These are phyloP conservation scores for Marmota flaviventris DNA, from an alignment of 2,113 vertebrate species.

Conservation along the genomic window DNA sequence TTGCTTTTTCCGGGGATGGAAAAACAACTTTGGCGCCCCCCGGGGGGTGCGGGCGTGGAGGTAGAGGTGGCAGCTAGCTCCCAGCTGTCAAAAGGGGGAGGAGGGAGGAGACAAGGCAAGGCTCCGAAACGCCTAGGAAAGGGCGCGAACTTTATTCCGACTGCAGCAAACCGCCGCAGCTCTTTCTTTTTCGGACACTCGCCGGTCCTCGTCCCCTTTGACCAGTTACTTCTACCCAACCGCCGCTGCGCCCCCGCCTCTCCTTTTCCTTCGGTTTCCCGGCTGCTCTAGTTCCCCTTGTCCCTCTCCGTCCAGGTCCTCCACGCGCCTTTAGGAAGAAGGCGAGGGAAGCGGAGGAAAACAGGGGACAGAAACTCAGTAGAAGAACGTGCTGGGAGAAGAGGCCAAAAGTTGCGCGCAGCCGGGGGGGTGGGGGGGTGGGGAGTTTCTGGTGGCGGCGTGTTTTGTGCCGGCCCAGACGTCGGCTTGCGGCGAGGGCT, in stretches of 20 bases:
- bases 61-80: constrained; percentile 79
- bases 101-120: neutral
- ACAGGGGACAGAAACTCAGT: neutral
- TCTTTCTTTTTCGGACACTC: constrained; percentile 64
- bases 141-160: constrained; percentile 84
- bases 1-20: constrained; percentile 38
- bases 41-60: constrained; percentile 67
- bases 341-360: neutral
- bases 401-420: constrained; percentile 68
- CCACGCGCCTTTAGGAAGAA: neutral
- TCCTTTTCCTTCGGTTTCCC: neutral
- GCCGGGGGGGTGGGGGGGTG: neutral
- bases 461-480: constrained; percentile 55
- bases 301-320: neutral
- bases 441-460: constrained; percentile 63
- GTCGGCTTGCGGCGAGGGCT: constrained; percentile 76
- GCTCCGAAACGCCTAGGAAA: constrained; percentile 65
- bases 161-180: constrained; percentile 45
- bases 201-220: neutral
- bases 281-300: neutral
- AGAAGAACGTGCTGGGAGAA: constrained; percentile 32
- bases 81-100: constrained; percentile 85
- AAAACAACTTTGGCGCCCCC: constrained; percentile 79
- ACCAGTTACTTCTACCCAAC: constrained; percentile 28
- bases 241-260: neutral